Evolutionary conservation across 2,113 vertebrate species (phyloP).

Genomic region (Coreoperca whiteheadi): DNA sequence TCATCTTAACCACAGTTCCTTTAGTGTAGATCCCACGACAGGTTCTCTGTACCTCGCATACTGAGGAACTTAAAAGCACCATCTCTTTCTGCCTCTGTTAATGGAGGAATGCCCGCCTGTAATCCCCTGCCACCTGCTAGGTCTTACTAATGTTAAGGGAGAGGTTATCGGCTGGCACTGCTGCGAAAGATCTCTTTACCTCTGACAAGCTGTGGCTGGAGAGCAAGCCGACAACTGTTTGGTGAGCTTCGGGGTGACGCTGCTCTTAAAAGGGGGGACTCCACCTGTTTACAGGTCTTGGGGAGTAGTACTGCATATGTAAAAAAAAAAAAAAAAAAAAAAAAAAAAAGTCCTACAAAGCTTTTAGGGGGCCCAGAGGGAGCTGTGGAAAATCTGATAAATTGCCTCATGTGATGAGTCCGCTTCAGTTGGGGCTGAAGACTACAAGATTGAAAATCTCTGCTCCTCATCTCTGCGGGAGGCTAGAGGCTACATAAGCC

Average conservation of each 20-base stretch:
- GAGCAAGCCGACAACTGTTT: slow-evolving; percentile 12
- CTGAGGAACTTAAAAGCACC: neutral
- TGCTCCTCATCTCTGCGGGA: neutral
- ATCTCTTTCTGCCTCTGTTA: slow-evolving; percentile 31
- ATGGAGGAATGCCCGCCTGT: slow-evolving; percentile 28
- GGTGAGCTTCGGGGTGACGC: neutral
- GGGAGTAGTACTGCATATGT: too few relatives aligned
- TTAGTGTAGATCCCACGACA: slow-evolving; percentile 24
- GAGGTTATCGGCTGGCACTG: slow-evolving; percentile 10
- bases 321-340: too few relatives aligned
- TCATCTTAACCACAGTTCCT: slow-evolving; percentile 26
- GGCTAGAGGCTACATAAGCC: neutral
- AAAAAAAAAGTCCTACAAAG: too few relatives aligned
- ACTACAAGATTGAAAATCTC: neutral
- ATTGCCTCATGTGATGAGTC: neutral
- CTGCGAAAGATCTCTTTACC: slow-evolving; percentile 7
- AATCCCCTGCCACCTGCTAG: slow-evolving; percentile 56
- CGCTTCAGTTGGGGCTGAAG: neutral
- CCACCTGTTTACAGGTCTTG: too few relatives aligned
- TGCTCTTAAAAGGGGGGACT: neutral
- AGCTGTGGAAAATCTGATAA: neutral
- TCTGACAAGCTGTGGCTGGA: slow-evolving; percentile 1
- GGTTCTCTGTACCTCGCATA: neutral
- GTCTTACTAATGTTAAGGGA: slow-evolving; percentile 17
- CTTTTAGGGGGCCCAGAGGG: too few relatives aligned